Percentiles rank a stretch among this genome's conserved stretches.
These are phyloP conservation scores for Cheilosia scutellata DNA, from an alignment of 2,888 invertebrate genomes.

Conservation along the genomic window DNA sequence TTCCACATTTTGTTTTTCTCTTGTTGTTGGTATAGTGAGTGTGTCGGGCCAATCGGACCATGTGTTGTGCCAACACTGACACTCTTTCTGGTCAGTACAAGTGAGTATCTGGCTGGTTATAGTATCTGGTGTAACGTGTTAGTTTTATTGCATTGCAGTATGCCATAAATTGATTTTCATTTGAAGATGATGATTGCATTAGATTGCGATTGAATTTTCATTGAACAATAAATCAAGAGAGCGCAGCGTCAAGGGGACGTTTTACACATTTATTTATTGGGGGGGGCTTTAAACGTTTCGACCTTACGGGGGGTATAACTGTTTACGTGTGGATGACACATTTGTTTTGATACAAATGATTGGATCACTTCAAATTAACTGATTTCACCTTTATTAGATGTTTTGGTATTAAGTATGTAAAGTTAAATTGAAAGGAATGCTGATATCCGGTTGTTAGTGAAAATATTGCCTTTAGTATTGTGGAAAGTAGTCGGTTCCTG, in stretches of 20 bases:
- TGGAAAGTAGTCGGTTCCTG: too few relatives aligned
- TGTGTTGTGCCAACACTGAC: constrained; percentile 49
- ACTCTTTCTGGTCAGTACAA: neutral
- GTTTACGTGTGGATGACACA: constrained; percentile 20
- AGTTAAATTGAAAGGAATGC: neutral
- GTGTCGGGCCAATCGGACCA: neutral
- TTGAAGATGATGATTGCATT: constrained; percentile 56
- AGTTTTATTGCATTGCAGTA: constrained; percentile 65
- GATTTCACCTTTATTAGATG: constrained; percentile 35
- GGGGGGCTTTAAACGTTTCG: neutral
- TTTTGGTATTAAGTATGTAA: neutral
- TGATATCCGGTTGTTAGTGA: too few relatives aligned
- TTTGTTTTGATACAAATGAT: constrained; percentile 11
- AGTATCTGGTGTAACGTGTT: constrained; percentile 53
- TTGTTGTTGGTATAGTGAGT: constrained; percentile 7
- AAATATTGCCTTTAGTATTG: too few relatives aligned
- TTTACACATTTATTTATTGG: neutral
- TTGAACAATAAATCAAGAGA: constrained; percentile 22
- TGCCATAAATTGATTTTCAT: constrained; percentile 67
- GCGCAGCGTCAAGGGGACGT: neutral
- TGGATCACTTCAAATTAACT: constrained; percentile 8
- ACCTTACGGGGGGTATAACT: constrained; percentile 20
- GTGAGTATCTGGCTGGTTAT: neutral
- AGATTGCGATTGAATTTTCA: constrained; percentile 46
- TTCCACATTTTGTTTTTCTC: constrained; percentile 34